phyloP scores from a whole-genome alignment of 2,888 invertebrate genomes.

The Cenopis cana region DNA sequence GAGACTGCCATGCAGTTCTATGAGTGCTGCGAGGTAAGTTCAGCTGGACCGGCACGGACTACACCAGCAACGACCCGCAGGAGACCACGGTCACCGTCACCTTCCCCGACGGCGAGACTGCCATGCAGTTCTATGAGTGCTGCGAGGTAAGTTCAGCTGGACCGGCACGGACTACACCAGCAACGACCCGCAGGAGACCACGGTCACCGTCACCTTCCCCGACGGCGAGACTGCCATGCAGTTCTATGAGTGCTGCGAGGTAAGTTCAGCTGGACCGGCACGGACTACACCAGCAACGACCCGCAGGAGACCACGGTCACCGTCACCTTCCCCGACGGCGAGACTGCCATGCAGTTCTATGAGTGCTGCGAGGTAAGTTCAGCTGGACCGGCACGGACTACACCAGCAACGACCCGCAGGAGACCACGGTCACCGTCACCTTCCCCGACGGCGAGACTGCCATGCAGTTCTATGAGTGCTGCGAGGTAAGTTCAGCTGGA shows the following conservation, averaged over 20 bases:
- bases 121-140: conserved; percentile 81
- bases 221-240: conserved; percentile 76
- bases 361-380: conserved; percentile 81
- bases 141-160: conserved; percentile 85
- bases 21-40: conserved; percentile 80
- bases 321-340: conserved; percentile 77
- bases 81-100: conserved; percentile 82
- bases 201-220: conserved; percentile 81
- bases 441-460: conserved; percentile 79
- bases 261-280: conserved; percentile 84
- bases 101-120: conserved; percentile 75
- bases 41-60: conserved; percentile 86
- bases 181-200: conserved; percentile 74
- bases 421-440: conserved; percentile 81
- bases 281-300: conserved; percentile 82
- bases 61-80: conserved; percentile 74
- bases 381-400: conserved; percentile 86
- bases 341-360: conserved; percentile 81
- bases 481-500: conserved; percentile 84
- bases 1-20: conserved; percentile 82
- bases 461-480: conserved; percentile 81
- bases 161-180: conserved; percentile 84
- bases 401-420: conserved; percentile 73
- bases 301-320: conserved; percentile 80
- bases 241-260: conserved; percentile 83